Conservation (phyloP, 2,888 invertebrate genomes). For the Heliconius sara region DNA sequence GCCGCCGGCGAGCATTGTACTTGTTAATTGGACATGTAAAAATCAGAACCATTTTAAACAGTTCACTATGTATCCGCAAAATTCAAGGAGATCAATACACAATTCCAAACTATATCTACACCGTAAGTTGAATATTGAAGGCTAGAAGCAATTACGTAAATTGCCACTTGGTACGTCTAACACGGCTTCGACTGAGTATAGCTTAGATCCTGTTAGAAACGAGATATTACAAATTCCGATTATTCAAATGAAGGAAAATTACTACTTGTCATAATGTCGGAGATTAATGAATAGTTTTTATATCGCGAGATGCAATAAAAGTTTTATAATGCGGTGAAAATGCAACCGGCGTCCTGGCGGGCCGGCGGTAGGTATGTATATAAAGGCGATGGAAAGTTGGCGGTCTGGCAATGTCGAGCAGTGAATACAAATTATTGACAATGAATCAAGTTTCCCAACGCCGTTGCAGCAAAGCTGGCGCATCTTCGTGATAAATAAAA, state of each 20-base stretch:
- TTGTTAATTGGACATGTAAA: slow-evolving; percentile 18
- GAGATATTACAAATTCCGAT: slow-evolving; percentile 26
- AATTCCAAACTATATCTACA: slow-evolving; percentile 56
- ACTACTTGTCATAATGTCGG: slow-evolving; percentile 1
- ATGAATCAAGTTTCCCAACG: slow-evolving; percentile 78
- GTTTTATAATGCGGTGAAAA: slow-evolving; percentile 51
- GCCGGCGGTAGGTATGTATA: slow-evolving; percentile 38
- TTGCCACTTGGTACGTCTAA: slow-evolving; percentile 52
- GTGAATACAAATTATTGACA: slow-evolving; percentile 79
- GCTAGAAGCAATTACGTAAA: slow-evolving; percentile 61
- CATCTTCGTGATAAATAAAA: slow-evolving; percentile 32
- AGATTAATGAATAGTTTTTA: slow-evolving; percentile 18
- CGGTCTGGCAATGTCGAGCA: slow-evolving; percentile 56
- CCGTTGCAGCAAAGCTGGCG: slow-evolving; percentile 65
- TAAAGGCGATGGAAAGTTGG: slow-evolving; percentile 80
- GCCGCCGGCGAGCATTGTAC: slow-evolving; percentile 31
- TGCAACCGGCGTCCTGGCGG: slow-evolving; percentile 61
- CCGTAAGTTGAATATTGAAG: slow-evolving; percentile 51
- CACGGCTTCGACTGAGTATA: slow-evolving; percentile 44
- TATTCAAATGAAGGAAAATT: slow-evolving; percentile 10
- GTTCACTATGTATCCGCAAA: slow-evolving; percentile 69
- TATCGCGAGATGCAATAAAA: slow-evolving; percentile 12
- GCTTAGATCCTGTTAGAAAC: slow-evolving; percentile 43
- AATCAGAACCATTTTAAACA: slow-evolving; percentile 30
- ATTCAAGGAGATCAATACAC: slow-evolving; percentile 78